A percentile compares a stretch with the other conserved stretches of the same genome.
phyloP scores from a whole-genome alignment of 2,113 vertebrate species.

The Dicrurus megarhynchus region DNA sequence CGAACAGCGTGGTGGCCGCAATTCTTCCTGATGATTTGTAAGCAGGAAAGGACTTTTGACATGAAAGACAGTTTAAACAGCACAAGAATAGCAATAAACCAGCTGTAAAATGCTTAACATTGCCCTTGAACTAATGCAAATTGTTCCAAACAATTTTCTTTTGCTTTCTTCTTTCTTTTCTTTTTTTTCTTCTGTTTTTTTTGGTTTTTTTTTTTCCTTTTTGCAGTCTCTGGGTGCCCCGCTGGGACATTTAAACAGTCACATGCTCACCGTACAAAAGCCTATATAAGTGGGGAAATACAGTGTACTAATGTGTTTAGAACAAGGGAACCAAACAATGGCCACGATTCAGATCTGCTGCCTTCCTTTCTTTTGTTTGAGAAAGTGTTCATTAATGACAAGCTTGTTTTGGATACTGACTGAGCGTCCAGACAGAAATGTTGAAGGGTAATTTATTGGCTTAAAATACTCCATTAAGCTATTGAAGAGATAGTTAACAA shows the following conservation, averaged over 20 bases:
- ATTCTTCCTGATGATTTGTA: conserved; percentile 86
- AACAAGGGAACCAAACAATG: conserved; percentile 48
- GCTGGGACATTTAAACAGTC: conserved; percentile 77
- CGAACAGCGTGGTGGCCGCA: conserved; percentile 75
- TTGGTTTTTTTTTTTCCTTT: conserved; percentile 22
- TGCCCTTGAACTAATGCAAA: conserved; percentile 83
- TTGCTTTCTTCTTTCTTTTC: background rate
- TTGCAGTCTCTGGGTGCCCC: conserved; percentile 60
- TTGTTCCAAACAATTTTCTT: conserved; percentile 78
- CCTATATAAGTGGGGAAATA: conserved; percentile 67
- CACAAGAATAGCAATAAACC: conserved; percentile 85
- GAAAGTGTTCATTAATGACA: conserved; percentile 57
- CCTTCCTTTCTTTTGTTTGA: conserved; percentile 48
- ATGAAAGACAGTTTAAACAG: conserved; percentile 89
- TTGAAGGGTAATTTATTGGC: conserved; percentile 57
- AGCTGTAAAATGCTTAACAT: conserved; percentile 79
- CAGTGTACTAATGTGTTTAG: conserved; percentile 70
- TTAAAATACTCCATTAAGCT: conserved; percentile 66
- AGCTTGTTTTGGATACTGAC: conserved; percentile 58
- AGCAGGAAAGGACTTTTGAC: conserved; percentile 93
- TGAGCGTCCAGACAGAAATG: conserved; percentile 39
- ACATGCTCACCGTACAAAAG: conserved; percentile 73
- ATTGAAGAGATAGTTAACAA: conserved; percentile 36
- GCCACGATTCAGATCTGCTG: conserved; percentile 33
- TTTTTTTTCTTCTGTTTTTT: background rate